Conservation (phyloP, 53 echinoderm and acorn worm genomes). For the Paelopatides confundens region DNA sequence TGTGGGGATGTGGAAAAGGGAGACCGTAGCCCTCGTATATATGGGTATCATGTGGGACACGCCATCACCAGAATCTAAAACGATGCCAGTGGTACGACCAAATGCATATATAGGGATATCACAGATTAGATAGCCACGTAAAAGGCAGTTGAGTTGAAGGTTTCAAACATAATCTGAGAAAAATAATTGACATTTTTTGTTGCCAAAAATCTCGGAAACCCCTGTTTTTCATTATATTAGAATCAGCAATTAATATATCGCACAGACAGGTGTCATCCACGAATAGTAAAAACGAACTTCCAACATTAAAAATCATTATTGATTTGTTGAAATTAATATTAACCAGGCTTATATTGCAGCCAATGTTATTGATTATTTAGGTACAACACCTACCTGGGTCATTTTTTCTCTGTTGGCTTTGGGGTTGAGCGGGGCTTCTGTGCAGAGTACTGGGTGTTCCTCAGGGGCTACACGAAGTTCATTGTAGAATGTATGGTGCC, state of each 20-base stretch:
- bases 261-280: no score
- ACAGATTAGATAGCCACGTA: slow-evolving; percentile 91
- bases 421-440: slow-evolving; percentile 77
- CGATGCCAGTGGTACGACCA: slow-evolving; percentile 95
- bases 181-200: no score
- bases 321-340: no score
- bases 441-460: slow-evolving; percentile 83
- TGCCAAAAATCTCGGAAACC: no score
- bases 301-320: no score
- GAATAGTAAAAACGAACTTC: no score
- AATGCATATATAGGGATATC: slow-evolving; percentile 86
- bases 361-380: no score
- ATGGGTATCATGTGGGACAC: slow-evolving; percentile 94
- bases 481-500: slow-evolving; percentile 99
- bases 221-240: no score
- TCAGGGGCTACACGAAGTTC: slow-evolving; percentile 95
- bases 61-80: slow-evolving; percentile 92
- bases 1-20: slow-evolving; percentile 65
- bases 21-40: slow-evolving; percentile 84
- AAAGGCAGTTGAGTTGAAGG: slow-evolving; percentile 94
- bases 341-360: no score
- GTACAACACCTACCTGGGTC: slow-evolving; percentile 80
- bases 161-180: slow-evolving; percentile 91
- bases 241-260: no score
- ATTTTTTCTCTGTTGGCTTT: slow-evolving; percentile 81